Evolutionary conservation across 1,140 invertebrate species (phyloP), one percentile per base, ranked within the genome.

Genomic region (Thaumatotibia leucotreta): DNA sequence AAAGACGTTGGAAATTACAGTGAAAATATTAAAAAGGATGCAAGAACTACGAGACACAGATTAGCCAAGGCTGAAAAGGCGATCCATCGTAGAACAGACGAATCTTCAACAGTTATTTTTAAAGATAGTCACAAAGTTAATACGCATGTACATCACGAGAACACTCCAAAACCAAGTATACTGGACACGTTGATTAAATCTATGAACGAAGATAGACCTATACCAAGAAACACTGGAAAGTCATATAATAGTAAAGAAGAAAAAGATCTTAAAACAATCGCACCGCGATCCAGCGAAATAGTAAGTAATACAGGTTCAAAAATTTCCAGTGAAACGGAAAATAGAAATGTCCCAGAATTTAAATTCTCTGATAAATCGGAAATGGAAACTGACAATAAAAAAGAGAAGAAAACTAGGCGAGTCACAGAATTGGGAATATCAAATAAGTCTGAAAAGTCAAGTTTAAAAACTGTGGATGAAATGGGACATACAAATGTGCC

Each of bases 391-490:
- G 35, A 14, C 17, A 20, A 45, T 0, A 39, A 39, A 6, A 45
- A 45, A 24, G 45, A 62, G 32, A 45, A 62, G 10, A 27, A 49
- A 24, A 24, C 27, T 20, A 58, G 62, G 23, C 17, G 2, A 65
- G 22, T 24, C 61, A 49, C 20, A 50, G 62, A 61, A 69, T 65
- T 29, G 58, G 49, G 6, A 52, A 65, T 31, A 50, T 64, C 33
- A 68, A 68, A 29, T 5, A 10, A 62, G 61, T 31, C 10, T 33
- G 33, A 58, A 61, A 45, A 45, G 1, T 6, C 2, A 45, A 45
- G 14, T 0, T 20, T 45, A 20, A 45, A 20, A 20, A 20, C 5
- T 20, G n/a, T 5, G 4, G 39, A 45, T 45, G n/a, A 45, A 17
- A 45, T 8, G 5, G n/a, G 2, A 45, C 39, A 17, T 8, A 17